Evolutionary conservation across 2,888 invertebrate species (phyloP).

Genomic region (Prostheceraeus crozeri): DNA sequence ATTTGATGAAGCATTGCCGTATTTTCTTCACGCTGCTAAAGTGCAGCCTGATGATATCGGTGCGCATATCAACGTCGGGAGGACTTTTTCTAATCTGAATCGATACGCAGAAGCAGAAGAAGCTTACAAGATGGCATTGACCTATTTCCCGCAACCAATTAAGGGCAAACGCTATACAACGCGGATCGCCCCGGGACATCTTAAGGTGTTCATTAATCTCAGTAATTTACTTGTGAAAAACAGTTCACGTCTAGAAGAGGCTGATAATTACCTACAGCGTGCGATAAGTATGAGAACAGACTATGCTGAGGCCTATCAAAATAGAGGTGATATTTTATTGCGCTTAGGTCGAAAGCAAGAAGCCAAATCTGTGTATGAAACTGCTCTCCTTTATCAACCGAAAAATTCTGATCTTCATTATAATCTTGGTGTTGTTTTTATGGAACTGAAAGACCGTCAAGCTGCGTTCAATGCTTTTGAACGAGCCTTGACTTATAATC

Average conservation of each 20-base stretch:
- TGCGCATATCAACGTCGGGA: slow-evolving; percentile 89
- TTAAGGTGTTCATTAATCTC: slow-evolving; percentile 87
- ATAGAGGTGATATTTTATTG: slow-evolving; percentile 87
- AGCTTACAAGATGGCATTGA: slow-evolving; percentile 70
- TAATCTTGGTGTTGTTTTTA: slow-evolving; percentile 51
- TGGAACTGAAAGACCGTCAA: slow-evolving; percentile 19
- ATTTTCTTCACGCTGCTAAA: slow-evolving; percentile 80
- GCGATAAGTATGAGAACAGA: slow-evolving; percentile 95
- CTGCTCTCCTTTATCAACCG: slow-evolving; percentile 76
- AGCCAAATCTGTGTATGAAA: slow-evolving; percentile 85
- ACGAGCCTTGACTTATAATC: no score
- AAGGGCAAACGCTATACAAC: slow-evolving; percentile 83
- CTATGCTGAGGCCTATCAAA: slow-evolving; percentile 85
- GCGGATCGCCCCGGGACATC: slow-evolving; percentile 84
- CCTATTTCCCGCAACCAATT: slow-evolving; percentile 48
- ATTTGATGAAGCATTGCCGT: slow-evolving; percentile 71
- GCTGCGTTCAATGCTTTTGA: neutral
- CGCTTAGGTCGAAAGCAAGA: slow-evolving; percentile 75
- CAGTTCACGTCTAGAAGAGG: slow-evolving; percentile 70
- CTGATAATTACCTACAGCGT: slow-evolving; percentile 71
- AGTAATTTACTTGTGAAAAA: slow-evolving; percentile 89
- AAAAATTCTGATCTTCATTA: slow-evolving; percentile 57
- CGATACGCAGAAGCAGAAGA: slow-evolving; percentile 80
- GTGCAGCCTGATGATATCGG: slow-evolving; percentile 93
- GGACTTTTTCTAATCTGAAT: slow-evolving; percentile 84